These are phyloP conservation scores for Apodemia zela DNA, from an alignment of 2,888 invertebrate species.

Conservation along the genomic window DNA sequence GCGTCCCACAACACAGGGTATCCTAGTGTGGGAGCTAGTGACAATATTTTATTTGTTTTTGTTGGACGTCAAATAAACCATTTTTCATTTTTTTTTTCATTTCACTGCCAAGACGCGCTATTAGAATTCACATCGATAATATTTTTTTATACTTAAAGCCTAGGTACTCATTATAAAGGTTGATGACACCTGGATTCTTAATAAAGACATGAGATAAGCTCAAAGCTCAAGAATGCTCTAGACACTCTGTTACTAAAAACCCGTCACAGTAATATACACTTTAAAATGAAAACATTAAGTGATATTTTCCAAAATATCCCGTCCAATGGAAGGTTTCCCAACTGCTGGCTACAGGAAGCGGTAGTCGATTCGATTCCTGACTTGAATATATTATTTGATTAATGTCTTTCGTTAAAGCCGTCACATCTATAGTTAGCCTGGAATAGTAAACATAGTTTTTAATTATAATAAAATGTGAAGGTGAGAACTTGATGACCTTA, in stretches of 20 bases:
- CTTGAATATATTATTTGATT: constrained; percentile 49
- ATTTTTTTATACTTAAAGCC: too few species aligned
- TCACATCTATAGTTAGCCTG: constrained; percentile 25
- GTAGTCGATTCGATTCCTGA: constrained; percentile 68
- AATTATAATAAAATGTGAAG: constrained; percentile 13
- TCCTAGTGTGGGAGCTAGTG: too few species aligned
- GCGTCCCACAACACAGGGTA: too few species aligned
- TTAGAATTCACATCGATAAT: too few species aligned
- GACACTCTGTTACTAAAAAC: not conserved
- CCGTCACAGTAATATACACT: not conserved
- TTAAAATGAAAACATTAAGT: not conserved
- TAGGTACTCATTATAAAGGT: not conserved
- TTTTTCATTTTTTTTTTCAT: too few species aligned
- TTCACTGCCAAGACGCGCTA: too few species aligned
- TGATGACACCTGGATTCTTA: not conserved
- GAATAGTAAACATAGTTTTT: constrained; percentile 25
- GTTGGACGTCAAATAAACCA: too few species aligned
- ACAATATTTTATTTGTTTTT: too few species aligned
- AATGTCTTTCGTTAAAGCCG: constrained; percentile 31
- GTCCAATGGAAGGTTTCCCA: constrained; percentile 40
- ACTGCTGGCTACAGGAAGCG: constrained; percentile 61
- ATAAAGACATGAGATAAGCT: constrained; percentile 7
- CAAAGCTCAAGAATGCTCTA: constrained; percentile 4
- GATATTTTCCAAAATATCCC: not conserved
- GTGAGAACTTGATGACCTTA: constrained; percentile 16